Evolutionary conservation across 2,113 vertebrate species (phyloP).

Genomic region (Cyanoderma ruficeps): DNA sequence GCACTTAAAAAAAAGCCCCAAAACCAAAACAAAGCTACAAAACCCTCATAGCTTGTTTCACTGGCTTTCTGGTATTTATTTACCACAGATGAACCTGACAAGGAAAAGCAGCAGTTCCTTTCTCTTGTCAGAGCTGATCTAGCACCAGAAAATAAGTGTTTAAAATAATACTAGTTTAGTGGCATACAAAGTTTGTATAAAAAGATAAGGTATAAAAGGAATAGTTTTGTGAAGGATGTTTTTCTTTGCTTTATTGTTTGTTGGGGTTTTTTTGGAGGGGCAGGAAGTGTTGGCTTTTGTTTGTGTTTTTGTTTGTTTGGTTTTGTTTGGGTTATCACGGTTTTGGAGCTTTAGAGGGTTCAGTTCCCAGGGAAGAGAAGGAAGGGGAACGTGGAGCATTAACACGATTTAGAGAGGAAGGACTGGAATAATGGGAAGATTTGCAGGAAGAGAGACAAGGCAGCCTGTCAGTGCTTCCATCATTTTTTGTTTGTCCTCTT

Average conservation of each 20-base stretch:
- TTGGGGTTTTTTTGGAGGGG: rapidly evolving
- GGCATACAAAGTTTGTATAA: background rate
- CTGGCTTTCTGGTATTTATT: background rate
- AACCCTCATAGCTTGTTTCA: background rate
- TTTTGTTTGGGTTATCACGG: background rate
- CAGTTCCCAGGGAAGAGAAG: background rate
- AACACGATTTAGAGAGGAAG: background rate
- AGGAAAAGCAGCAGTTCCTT: background rate
- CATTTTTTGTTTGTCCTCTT: background rate
- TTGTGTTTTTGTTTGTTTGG: background rate
- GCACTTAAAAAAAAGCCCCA: background rate
- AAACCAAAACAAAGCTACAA: background rate
- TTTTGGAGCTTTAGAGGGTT: background rate
- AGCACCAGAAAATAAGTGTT: background rate
- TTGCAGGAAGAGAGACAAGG: background rate
- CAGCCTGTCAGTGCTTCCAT: rapidly evolving
- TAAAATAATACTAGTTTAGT: background rate
- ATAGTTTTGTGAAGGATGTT: background rate
- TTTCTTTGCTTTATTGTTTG: background rate
- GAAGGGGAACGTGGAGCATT: background rate
- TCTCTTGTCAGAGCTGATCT: background rate
- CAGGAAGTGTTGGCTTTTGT: background rate
- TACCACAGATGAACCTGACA: background rate
- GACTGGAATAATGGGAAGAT: background rate
- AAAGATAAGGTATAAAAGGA: background rate